Base-by-base conservation (phyloP, 2,113 vertebrate species). In the Columba janthina region DNA sequence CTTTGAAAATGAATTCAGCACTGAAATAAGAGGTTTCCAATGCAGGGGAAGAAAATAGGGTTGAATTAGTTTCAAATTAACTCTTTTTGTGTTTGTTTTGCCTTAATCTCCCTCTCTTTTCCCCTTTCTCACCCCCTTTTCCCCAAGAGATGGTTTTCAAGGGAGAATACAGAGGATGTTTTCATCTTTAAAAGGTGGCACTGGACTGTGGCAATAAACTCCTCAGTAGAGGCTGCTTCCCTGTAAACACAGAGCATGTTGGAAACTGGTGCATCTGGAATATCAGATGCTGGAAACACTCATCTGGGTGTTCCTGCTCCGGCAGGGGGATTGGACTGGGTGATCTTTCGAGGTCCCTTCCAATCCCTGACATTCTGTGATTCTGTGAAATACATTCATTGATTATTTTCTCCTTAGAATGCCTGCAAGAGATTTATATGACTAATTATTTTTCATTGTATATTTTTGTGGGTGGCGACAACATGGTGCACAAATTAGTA, bases 1-100 rank as follows among this genome's bases (percentile, higher is more conserved):
- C 97, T 98, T 98, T 98, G 98, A 97, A 98, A 97, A 94, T 40
- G 3, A 87, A 91, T 79, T 97, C 90, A 44, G 88, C 73, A 10
- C 60, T 78, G 76, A 97, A 94, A 94, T 61, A 32, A 97, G 85
- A 65, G 54, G 78, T 82, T 93, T 96, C 93, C 94, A 93, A 73
- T 42, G 79, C 79, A 29, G n/a, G 26, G 34, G 31, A 60, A 6
- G 60, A 97, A 93, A 96, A 42, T 36, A 5, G 77, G 22, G 15
- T 75, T 97, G 94, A 93, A 94, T 83, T 94, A 73, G 56, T 88
- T 97, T 97, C 79, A 85, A 71, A 88, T 97, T 95, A 98, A 97
- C 97, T 78, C 94, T 94, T 94, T 91, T 24, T 78, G 66, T 86
- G 61, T 86, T 93, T 92, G 25, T 80, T 91, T 95, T 94, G 66